Conservation (phyloP, 2,113 vertebrate genomes). For the Tinamus guttatus region DNA sequence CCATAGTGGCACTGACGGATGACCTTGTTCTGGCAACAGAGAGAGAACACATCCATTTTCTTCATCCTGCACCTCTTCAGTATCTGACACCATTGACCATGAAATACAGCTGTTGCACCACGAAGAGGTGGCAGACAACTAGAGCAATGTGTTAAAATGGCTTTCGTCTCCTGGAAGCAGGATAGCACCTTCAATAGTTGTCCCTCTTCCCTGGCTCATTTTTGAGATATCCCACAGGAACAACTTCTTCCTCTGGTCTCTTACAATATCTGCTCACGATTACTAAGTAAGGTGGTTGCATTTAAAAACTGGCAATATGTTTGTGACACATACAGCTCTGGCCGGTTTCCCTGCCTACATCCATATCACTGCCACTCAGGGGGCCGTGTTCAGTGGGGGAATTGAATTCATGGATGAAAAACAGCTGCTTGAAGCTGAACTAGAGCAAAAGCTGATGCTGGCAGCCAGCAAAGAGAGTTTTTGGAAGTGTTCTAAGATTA, state of each 20-base stretch:
- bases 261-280: background rate
- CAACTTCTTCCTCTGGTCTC: background rate
- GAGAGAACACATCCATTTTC: constrained; percentile 8
- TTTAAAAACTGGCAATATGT: background rate
- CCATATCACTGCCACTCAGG: background rate
- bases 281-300: background rate
- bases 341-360: background rate
- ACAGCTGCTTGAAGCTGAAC: constrained; percentile 29
- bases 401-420: background rate
- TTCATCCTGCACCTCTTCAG: constrained; percentile 45
- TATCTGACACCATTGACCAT: background rate
- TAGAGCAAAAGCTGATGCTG: background rate
- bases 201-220: background rate
- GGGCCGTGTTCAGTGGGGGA: background rate
- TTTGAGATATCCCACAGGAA: background rate
- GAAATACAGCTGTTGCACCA: constrained; percentile 2
- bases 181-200: background rate
- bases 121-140: background rate
- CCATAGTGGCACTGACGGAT: background rate
- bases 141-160: background rate
- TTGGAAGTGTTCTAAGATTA: background rate
- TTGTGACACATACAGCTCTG: background rate
- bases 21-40: background rate
- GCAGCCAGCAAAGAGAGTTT: background rate
- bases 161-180: background rate